phyloP scores from a whole-genome alignment of 1,140 invertebrate species.

The Centruroides vittatus region DNA sequence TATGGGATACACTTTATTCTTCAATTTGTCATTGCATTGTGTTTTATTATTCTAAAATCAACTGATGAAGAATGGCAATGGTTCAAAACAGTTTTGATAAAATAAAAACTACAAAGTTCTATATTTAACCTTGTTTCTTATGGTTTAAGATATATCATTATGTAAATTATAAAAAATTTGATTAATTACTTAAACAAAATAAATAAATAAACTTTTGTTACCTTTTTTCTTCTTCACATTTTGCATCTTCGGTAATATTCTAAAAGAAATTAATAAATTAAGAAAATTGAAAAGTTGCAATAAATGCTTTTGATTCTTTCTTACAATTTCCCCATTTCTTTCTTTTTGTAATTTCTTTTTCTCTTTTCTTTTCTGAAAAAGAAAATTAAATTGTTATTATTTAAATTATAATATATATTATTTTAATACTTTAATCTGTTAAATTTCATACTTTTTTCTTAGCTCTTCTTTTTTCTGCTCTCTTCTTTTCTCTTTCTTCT shows the following conservation, averaged over 20 bases:
- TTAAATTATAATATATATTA: neutral
- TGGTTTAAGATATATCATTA: no score
- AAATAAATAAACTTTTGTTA: neutral
- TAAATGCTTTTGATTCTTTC: neutral
- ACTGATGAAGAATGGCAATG: no score
- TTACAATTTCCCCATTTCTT: neutral
- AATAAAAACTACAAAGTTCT: no score
- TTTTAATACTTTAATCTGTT: neutral
- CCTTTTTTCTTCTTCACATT: neutral
- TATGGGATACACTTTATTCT: no score
- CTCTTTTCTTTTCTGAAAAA: constrained; percentile 10
- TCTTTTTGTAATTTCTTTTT: constrained; percentile 8
- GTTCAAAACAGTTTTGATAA: no score
- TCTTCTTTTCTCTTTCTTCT: constrained; percentile 8
- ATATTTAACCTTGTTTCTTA: no score
- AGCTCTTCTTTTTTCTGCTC: constrained; percentile 8
- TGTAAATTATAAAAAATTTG: no score
- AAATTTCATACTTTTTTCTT: constrained; percentile 7
- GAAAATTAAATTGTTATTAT: neutral
- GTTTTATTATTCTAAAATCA: no score
- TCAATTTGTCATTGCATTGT: no score
- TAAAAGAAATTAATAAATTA: neutral
- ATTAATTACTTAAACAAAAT: no score
- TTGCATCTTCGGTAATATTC: neutral
- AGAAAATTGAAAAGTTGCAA: neutral